phyloP scores from a whole-genome alignment of 2,113 vertebrate genomes.

The mouse (Mus musculus) region DNA sequence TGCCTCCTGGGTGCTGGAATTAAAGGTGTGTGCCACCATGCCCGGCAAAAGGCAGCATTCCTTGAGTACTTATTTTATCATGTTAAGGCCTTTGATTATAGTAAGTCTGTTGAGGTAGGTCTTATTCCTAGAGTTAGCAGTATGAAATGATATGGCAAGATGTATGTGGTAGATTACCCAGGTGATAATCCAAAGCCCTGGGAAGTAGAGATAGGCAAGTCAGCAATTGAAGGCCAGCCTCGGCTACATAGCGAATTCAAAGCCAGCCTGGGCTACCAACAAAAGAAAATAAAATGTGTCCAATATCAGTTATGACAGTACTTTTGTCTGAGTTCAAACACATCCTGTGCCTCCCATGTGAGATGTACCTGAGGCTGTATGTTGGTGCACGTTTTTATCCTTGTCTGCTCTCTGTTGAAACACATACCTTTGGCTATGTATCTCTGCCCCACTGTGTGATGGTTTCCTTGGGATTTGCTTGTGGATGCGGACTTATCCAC shows the following conservation, averaged over 20 bases:
- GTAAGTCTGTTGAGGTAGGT: neutral
- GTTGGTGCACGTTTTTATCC: neutral
- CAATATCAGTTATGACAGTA: neutral
- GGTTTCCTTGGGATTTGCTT: constrained; percentile 47
- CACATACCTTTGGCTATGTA: neutral
- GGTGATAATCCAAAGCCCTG: neutral
- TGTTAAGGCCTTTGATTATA: constrained; percentile 25
- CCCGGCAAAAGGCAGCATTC: constrained; percentile 1
- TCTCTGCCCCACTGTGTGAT: neutral
- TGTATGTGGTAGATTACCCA: neutral
- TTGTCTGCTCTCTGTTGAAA: constrained; percentile 1
- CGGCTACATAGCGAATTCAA: neutral
- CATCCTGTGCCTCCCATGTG: constrained; percentile 11
- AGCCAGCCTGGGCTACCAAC: neutral
- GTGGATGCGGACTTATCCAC: neutral
- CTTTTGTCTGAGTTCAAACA: constrained; percentile 33
- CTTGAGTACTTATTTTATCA: constrained; percentile 7
- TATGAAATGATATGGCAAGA: neutral
- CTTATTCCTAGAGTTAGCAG: constrained; percentile 23
- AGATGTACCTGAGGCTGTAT: neutral
- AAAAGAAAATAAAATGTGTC: neutral
- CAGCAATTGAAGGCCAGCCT: neutral
- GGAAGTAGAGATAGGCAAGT: neutral
- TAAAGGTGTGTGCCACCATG: neutral
- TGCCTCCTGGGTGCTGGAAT: neutral